Conservation (phyloP, 2,113 vertebrate species). For the Antennarius striatus region DNA sequence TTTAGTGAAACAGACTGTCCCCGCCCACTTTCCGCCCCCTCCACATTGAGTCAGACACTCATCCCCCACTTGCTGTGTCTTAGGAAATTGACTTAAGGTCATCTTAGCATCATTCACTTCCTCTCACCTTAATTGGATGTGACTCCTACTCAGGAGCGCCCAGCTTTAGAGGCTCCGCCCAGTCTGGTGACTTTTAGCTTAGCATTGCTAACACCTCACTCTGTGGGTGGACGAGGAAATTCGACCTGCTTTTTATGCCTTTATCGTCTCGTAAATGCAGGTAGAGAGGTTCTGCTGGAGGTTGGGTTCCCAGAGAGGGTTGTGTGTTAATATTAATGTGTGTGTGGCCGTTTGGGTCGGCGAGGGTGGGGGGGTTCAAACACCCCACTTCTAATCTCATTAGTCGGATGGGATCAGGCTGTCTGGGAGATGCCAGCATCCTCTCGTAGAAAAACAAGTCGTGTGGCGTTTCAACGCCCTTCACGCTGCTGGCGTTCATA, state of each 20-base stretch:
- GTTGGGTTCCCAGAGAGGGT: background rate
- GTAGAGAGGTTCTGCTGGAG: background rate
- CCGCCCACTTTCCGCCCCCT: slow-evolving; percentile 9
- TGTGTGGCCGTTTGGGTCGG: slow-evolving; percentile 35
- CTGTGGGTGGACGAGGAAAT: background rate
- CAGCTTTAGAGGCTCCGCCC: slow-evolving; percentile 50
- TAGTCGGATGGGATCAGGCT: slow-evolving; percentile 63
- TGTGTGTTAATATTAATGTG: slow-evolving; percentile 5
- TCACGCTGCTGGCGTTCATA: no score
- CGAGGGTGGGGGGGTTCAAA: slow-evolving; percentile 45
- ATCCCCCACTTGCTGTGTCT: slow-evolving; percentile 33
- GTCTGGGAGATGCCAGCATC: slow-evolving; percentile 46
- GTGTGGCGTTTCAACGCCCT: background rate
- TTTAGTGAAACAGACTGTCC: slow-evolving; percentile 12
- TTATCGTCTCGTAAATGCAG: slow-evolving; percentile 24
- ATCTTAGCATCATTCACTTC: slow-evolving; percentile 66
- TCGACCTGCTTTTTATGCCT: slow-evolving; percentile 18
- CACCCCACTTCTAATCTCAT: slow-evolving; percentile 68
- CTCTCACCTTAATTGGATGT: slow-evolving; percentile 65
- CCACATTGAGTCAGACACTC: slow-evolving; percentile 15
- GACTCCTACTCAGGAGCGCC: slow-evolving; percentile 52
- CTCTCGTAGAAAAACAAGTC: slow-evolving; percentile 44
- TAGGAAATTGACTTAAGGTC: slow-evolving; percentile 46
- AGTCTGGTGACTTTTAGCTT: slow-evolving; percentile 28
- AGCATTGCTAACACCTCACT: no score